A percentile compares a stretch with the other conserved stretches of the same genome.
These are phyloP conservation scores for Stratiomys singularior DNA, from an alignment of 2,888 invertebrate genomes.

Conservation along the genomic window DNA sequence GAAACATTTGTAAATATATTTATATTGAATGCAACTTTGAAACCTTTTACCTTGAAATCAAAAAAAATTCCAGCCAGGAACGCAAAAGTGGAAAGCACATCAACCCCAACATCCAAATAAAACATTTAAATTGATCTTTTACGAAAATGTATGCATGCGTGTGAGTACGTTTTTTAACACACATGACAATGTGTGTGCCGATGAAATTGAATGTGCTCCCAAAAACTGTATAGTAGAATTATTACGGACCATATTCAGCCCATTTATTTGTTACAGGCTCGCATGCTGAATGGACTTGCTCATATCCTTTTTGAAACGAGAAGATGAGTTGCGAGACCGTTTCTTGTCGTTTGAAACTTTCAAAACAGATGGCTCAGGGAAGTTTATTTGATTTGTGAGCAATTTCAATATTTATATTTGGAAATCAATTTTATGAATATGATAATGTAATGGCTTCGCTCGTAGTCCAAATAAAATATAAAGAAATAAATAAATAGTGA, in stretches of 20 bases:
- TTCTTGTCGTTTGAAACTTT: conserved; percentile 17
- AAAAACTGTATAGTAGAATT: conserved; percentile 9
- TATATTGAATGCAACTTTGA: conserved; percentile 20
- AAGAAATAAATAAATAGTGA: no score
- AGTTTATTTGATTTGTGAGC: conserved; percentile 36
- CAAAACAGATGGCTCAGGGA: conserved; percentile 30
- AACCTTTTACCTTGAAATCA: neutral
- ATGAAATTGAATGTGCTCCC: conserved; percentile 1
- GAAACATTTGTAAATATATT: neutral
- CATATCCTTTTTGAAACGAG: conserved; percentile 4
- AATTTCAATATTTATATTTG: conserved; percentile 40
- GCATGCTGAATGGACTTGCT: neutral
- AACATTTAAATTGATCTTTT: conserved; percentile 31
- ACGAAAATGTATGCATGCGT: neutral
- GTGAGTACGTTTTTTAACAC: neutral
- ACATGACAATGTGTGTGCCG: neutral
- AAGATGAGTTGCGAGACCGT: conserved; percentile 22
- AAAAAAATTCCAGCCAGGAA: neutral
- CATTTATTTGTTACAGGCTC: conserved; percentile 33
- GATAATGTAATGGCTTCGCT: conserved; percentile 30
- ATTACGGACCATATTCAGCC: conserved; percentile 29
- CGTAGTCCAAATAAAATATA: neutral
- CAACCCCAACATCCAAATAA: conserved; percentile 5
- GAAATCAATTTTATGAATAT: conserved; percentile 36
- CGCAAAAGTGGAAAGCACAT: neutral